A percentile compares a stretch with the other conserved stretches of the same genome.
Conservation (phyloP, 2,113 vertebrate genomes). For the Gadus macrocephalus region DNA sequence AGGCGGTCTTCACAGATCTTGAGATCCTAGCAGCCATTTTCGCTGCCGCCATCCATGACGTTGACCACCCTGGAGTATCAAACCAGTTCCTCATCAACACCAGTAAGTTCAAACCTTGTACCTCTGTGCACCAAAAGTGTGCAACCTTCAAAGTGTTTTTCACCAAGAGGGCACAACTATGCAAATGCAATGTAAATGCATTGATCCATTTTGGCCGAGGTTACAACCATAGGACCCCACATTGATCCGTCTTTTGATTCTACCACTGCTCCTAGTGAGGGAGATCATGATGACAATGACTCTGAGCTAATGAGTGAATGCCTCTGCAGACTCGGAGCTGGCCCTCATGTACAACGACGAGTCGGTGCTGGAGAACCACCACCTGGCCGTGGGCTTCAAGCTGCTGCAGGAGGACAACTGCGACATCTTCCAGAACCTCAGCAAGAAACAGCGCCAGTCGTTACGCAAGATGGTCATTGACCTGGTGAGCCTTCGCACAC, state of each 20-base stretch:
- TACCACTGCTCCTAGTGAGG: no score
- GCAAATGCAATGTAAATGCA: neutral
- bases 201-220: neutral
- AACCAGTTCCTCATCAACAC: conserved; percentile 99
- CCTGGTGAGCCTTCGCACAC: conserved; percentile 74
- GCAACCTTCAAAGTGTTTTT: no score
- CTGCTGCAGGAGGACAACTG: conserved; percentile 96
- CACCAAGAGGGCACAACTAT: no score
- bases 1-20: conserved; percentile 97
- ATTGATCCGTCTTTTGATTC: neutral
- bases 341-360: conserved; percentile 98
- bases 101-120: conserved; percentile 79
- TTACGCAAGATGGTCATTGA: conserved; percentile 98
- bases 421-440: conserved; percentile 97
- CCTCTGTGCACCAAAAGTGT: no score
- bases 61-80: conserved; percentile 96
- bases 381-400: conserved; percentile 95
- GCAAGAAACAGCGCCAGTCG: conserved; percentile 94
- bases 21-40: conserved; percentile 98
- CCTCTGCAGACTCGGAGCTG: conserved; percentile 88
- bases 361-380: conserved; percentile 96
- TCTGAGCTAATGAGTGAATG: neutral
- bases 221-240: neutral
- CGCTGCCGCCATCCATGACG: conserved; percentile 95
- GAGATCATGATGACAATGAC: neutral